phyloP scores from a whole-genome alignment of 1,140 invertebrate genomes.

The Drosophila serrata region DNA sequence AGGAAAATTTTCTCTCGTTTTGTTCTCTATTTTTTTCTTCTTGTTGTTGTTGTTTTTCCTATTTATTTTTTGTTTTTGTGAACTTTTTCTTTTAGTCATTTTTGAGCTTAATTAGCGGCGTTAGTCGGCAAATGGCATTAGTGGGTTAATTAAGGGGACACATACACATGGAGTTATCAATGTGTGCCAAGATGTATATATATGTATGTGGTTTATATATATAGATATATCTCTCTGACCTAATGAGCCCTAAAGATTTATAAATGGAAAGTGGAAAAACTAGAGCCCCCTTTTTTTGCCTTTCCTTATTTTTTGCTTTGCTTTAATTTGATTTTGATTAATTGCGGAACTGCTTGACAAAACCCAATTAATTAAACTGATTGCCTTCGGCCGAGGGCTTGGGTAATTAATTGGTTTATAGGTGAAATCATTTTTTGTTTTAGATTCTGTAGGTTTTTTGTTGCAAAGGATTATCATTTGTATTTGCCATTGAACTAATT shows the following conservation, averaged over 20 bases:
- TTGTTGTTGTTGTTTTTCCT: background rate
- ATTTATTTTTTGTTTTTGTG: slow-evolving; percentile 2
- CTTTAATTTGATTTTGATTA: slow-evolving; percentile 57
- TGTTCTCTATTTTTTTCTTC: slow-evolving; percentile 27
- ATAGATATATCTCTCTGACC: slow-evolving; percentile 18
- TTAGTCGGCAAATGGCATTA: slow-evolving; percentile 74
- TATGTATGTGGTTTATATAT: background rate
- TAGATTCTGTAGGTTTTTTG: background rate
- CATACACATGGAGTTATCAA: slow-evolving; percentile 50
- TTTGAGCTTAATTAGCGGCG: slow-evolving; percentile 76
- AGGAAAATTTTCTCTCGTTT: slow-evolving; percentile 53
- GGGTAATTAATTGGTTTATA: slow-evolving; percentile 9
- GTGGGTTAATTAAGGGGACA: slow-evolving; percentile 74
- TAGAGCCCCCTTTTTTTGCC: background rate
- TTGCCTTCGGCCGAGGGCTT: slow-evolving; percentile 9
- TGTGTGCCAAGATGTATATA: slow-evolving; percentile 56
- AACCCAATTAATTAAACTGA: slow-evolving; percentile 47
- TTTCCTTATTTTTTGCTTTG: slow-evolving; percentile 8
- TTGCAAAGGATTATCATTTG: background rate
- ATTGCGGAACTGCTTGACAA: slow-evolving; percentile 37
- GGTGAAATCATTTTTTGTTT: slow-evolving; percentile 1
- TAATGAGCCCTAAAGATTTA: slow-evolving; percentile 60
- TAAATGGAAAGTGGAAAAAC: slow-evolving; percentile 6
- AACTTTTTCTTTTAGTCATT: slow-evolving; percentile 40
- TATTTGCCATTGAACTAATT: background rate